Base-by-base conservation (phyloP, 2,888 invertebrate species). In the Acanthosepion lycidas region DNA sequence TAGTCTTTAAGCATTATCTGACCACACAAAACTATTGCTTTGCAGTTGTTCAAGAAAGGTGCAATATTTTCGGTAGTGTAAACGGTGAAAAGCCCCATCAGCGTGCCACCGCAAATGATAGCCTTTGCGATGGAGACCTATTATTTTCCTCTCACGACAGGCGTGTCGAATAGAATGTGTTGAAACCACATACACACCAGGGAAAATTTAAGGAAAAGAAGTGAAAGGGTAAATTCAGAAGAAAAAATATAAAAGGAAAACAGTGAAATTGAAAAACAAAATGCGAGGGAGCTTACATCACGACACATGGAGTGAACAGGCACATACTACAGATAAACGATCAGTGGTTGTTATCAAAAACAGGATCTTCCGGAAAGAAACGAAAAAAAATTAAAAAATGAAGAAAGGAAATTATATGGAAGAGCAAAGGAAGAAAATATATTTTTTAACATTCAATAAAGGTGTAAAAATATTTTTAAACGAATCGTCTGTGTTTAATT, bases 101-200 rank as follows among this genome's bases (percentile, higher is more conserved):
- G 93, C 93, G 93, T n/a, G 51, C 48, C 93, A 93, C 93, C 93
- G 49, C 93, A 93, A 93, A 49, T 93, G 51, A 93, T 93, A 93
- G 93, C 51, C 53, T 93, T 93, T 26, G 48, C 93, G 49, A 53
- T 18, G 15, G 33, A 53, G 33, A 93, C 51, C 93, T 93, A 93
- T 93, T 93, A 93, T 93, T 93, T 93, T 48, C n/a, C 28, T n/a
- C 51, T 23, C 51, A 51, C 28, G 53, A 93, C 93, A 93, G 93
- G 51, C 93, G 93, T n/a, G 51, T 53, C 33, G 93, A 93, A 93
- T 93, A 49, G 53, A 93, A 53, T 93, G 49, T 53, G 53, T 93
- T 53, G n/a, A 93, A 93, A 53, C 53, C 53, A 53, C 93, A 93
- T 93, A 78, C 78, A 78, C 78, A 78, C 78, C 78, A 78, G n/a